Percentiles rank a stretch among this genome's conserved stretches.
Conservation (phyloP, 2,888 invertebrate species). For the Drosophila cyrtoloma region DNA sequence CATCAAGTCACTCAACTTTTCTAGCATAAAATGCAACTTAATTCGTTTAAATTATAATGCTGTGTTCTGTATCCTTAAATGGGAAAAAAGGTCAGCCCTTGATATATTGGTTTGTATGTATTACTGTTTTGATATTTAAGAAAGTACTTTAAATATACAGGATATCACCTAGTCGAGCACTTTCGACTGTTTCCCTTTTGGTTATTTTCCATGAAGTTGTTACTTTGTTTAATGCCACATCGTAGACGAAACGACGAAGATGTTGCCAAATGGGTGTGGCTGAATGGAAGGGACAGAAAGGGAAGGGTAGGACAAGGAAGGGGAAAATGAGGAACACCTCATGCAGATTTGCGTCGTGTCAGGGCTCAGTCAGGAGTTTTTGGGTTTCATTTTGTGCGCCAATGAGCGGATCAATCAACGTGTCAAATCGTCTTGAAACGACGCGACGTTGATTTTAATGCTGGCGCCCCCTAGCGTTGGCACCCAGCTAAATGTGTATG, state of each 20-base stretch:
- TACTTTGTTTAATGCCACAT: slow-evolving; percentile 76
- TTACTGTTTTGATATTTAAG: not conserved
- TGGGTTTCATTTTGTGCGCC: slow-evolving; percentile 75
- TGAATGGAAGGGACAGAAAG: not conserved
- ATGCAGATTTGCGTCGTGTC: slow-evolving; percentile 58
- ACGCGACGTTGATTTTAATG: slow-evolving; percentile 66
- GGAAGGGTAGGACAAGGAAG: not conserved
- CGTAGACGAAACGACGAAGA: slow-evolving; percentile 57
- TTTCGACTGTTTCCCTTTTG: not conserved
- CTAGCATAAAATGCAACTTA: not conserved
- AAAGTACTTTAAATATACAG: not conserved
- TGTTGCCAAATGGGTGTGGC: slow-evolving; percentile 22
- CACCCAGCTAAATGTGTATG: slow-evolving; percentile 7
- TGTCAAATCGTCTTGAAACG: slow-evolving; percentile 80
- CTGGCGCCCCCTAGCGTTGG: slow-evolving; percentile 36
- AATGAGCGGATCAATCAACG: slow-evolving; percentile 81
- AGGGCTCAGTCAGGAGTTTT: slow-evolving; percentile 48
- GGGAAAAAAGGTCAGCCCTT: not conserved
- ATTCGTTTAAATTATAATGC: not conserved
- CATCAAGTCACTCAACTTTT: no score
- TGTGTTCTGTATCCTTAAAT: not conserved
- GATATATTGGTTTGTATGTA: not conserved
- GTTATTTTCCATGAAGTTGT: slow-evolving; percentile 67
- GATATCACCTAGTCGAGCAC: not conserved
- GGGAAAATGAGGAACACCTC: slow-evolving; percentile 12